Conservation (phyloP, 92 coral and sea anemone species). For the Phymanthus crucifer region DNA sequence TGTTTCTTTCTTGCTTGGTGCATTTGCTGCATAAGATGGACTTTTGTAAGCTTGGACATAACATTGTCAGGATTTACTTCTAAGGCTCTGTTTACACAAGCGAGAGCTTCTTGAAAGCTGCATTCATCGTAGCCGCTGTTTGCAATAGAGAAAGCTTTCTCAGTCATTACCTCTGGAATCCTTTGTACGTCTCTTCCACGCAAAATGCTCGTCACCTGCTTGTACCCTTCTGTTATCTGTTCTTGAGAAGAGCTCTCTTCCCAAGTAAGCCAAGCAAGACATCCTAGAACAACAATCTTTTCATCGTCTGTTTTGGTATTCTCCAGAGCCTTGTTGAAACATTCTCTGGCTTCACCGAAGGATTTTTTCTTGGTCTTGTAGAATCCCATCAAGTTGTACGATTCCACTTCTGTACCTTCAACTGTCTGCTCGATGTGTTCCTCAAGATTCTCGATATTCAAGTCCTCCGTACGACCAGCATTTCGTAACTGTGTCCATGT, state of each 20-base stretch:
- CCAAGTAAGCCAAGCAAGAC: not conserved
- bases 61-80: not conserved
- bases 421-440: not conserved
- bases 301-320: not conserved
- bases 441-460: not conserved
- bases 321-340: conserved; percentile 5
- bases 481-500: conserved; percentile 10
- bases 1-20: not conserved
- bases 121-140: not conserved
- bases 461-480: not conserved
- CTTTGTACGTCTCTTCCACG: not conserved
- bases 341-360: not conserved
- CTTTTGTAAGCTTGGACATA: not conserved
- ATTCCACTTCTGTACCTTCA: not conserved
- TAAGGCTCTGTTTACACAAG: not conserved
- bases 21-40: not conserved
- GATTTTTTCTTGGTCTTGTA: not conserved
- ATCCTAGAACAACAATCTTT: not conserved
- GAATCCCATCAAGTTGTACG: conserved; percentile 13
- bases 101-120: not conserved
- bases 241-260: not conserved
- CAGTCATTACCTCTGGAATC: conserved; percentile 14
- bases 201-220: not conserved
- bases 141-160: conserved; percentile 16
- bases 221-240: not conserved